phyloP scores from a whole-genome alignment of 1,140 invertebrate species.

The Holcopasites calliopsidis region DNA sequence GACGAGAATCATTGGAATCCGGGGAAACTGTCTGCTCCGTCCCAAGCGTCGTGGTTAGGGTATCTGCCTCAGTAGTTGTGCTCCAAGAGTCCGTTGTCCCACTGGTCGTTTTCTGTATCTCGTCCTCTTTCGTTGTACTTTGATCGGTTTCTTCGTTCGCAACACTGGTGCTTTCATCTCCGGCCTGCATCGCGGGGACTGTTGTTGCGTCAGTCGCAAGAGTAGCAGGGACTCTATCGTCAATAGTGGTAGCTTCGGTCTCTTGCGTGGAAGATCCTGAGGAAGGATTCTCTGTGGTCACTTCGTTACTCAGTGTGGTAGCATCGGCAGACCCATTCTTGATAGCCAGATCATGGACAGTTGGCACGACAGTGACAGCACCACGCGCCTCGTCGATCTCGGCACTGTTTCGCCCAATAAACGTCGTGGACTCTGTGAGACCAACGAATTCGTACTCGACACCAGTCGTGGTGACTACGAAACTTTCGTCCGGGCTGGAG shows the following conservation, averaged over 20 bases:
- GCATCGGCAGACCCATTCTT: neutral
- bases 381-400: neutral
- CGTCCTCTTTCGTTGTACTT: neutral
- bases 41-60: neutral
- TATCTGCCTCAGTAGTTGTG: neutral
- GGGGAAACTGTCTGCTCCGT: neutral
- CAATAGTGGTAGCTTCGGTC: neutral
- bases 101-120: neutral
- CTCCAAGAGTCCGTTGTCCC: slow-evolving; percentile 14
- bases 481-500: slow-evolving; percentile 32
- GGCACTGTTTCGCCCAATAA: neutral
- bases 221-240: neutral
- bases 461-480: slow-evolving; percentile 51
- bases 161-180: neutral
- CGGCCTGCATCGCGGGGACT: neutral
- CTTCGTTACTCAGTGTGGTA: slow-evolving; percentile 32
- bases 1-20: slow-evolving; percentile 17
- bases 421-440: slow-evolving; percentile 55
- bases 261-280: neutral
- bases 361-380: neutral
- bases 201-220: neutral
- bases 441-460: slow-evolving; percentile 72
- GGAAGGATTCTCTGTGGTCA: neutral
- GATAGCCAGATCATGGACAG: neutral
- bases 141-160: neutral